Evolutionary conservation across 2,113 vertebrate species (phyloP).

Genomic region (Parotia lawesii): DNA sequence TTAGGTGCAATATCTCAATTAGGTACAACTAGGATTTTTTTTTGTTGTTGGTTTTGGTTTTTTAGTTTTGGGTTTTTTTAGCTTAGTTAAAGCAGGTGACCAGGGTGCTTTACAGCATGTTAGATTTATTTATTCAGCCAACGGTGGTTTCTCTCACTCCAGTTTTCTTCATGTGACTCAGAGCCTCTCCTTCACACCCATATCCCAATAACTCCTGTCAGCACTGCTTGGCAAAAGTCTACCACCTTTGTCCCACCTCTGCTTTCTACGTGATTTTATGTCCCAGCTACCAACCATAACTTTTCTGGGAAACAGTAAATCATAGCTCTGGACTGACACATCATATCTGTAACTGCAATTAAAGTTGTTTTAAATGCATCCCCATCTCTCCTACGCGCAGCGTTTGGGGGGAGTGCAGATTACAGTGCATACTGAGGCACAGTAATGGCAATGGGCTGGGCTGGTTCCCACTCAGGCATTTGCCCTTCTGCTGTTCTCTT

Average conservation of each 20-base stretch:
- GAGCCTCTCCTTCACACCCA: neutral
- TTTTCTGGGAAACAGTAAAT: neutral
- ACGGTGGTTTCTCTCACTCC: accelerated
- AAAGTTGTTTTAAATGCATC: neutral
- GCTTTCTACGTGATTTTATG: neutral
- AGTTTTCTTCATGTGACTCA: neutral
- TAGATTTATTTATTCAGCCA: neutral
- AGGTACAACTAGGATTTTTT: neutral
- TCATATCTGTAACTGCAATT: neutral
- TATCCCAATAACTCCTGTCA: neutral
- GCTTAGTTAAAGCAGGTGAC: neutral
- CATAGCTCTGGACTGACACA: neutral
- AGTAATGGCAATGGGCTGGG: neutral
- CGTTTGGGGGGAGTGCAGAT: neutral
- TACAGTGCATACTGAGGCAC: neutral
- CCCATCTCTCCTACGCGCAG: neutral
- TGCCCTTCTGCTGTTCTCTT: neutral
- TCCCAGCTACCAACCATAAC: neutral
- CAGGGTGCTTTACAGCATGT: neutral
- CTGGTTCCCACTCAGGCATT: neutral
- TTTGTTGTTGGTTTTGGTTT: neutral
- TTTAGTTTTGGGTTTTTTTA: neutral
- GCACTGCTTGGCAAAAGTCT: neutral
- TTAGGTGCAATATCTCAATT: neutral
- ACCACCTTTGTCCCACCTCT: neutral